These are phyloP conservation scores for Spea hammondii DNA, from an alignment of 2,797 vertebrate species.

Conservation along the genomic window DNA sequence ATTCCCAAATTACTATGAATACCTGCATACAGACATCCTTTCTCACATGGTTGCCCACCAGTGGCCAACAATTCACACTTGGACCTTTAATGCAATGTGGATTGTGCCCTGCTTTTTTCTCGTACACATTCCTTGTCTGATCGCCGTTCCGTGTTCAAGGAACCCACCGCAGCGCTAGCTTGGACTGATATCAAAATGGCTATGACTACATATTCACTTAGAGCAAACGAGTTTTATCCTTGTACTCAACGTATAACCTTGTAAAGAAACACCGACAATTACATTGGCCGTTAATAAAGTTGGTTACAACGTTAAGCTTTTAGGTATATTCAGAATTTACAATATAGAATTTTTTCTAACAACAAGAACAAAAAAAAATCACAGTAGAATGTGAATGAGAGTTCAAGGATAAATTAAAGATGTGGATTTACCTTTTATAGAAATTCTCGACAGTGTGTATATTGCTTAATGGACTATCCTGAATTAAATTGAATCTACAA, in stretches of 20 bases:
- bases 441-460: slow-evolving; percentile 27
- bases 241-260: slow-evolving; percentile 21
- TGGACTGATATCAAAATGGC: no score
- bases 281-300: slow-evolving; percentile 23
- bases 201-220: no score
- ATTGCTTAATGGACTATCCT: slow-evolving; percentile 45
- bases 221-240: background rate
- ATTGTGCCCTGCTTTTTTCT: no score
- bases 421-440: slow-evolving; percentile 25
- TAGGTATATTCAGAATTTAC: slow-evolving; percentile 14
- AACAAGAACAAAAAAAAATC: slow-evolving; percentile 24
- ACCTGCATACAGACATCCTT: no score
- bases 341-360: background rate
- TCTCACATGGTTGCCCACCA: no score
- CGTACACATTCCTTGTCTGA: no score
- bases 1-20: no score
- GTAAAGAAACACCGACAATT: slow-evolving; percentile 20
- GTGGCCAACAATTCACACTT: no score
- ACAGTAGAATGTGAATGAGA: slow-evolving; percentile 34
- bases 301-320: slow-evolving; percentile 15
- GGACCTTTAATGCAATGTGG: no score
- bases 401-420: slow-evolving; percentile 47
- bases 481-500: slow-evolving; percentile 47
- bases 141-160: no score
- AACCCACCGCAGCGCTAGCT: no score